These are phyloP conservation scores for Halcyon smyrnensis DNA, from an alignment of 2,797 vertebrate species.

Conservation along the genomic window DNA sequence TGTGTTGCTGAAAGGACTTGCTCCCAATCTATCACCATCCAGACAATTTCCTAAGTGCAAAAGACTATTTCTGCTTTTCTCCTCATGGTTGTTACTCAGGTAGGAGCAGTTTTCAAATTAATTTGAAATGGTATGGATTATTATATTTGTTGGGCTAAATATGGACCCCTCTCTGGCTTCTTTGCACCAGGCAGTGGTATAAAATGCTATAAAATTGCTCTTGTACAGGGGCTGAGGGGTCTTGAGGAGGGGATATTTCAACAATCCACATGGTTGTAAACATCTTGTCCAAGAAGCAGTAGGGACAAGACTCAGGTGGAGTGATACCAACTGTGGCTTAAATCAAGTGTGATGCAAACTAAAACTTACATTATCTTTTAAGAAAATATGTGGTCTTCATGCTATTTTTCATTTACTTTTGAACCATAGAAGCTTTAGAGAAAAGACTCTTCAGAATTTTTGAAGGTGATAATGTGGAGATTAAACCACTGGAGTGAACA, in stretches of 20 bases:
- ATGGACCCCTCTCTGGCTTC: neutral
- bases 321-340: neutral
- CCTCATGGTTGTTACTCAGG: neutral
- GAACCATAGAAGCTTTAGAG: neutral
- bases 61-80: neutral
- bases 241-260: neutral
- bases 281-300: neutral
- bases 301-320: neutral
- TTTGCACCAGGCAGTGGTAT: neutral
- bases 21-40: neutral
- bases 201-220: neutral
- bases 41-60: neutral
- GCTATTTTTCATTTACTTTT: neutral
- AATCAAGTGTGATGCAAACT: neutral
- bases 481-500: neutral
- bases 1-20: neutral
- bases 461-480: neutral
- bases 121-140: neutral
- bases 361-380: neutral
- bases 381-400: neutral
- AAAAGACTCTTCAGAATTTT: neutral
- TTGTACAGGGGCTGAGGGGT: neutral
- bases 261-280: neutral
- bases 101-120: neutral
- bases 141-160: neutral